phyloP scores from a whole-genome alignment of 2,797 vertebrate genomes.

The Podargus strigoides region DNA sequence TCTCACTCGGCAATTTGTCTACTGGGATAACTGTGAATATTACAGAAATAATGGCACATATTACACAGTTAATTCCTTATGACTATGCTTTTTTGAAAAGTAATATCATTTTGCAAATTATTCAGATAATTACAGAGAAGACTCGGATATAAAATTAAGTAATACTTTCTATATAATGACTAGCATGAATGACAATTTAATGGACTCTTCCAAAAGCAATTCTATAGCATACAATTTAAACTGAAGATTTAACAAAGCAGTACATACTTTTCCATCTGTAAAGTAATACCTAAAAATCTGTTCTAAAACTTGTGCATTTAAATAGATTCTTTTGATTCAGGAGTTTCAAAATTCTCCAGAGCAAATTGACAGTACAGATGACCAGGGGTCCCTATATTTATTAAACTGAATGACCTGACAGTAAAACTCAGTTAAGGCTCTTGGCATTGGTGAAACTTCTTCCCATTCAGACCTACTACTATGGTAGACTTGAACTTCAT shows the following conservation, averaged over 20 bases:
- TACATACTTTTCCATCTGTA: not conserved
- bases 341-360: conserved; percentile 55
- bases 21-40: not conserved
- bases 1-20: not conserved
- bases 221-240: not conserved
- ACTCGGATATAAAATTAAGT: not conserved
- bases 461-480: conserved; percentile 92
- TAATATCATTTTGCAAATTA: not conserved
- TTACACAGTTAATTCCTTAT: not conserved
- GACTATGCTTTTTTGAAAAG: not conserved
- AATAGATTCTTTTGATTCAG: not conserved
- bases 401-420: conserved; percentile 94
- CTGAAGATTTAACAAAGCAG: not conserved
- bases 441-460: conserved; percentile 94
- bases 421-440: conserved; percentile 93
- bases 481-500: conserved; percentile 94
- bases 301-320: conserved; percentile 38
- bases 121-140: conserved; percentile 5
- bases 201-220: conserved; percentile 1
- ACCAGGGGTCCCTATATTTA: conserved; percentile 91
- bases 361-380: conserved; percentile 52
- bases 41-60: conserved; percentile 21
- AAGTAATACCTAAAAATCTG: conserved; percentile 4
- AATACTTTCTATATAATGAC: not conserved
- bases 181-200: not conserved